phyloP scores from a whole-genome alignment of 1,140 invertebrate genomes.

The Ostrea denselamellosa region DNA sequence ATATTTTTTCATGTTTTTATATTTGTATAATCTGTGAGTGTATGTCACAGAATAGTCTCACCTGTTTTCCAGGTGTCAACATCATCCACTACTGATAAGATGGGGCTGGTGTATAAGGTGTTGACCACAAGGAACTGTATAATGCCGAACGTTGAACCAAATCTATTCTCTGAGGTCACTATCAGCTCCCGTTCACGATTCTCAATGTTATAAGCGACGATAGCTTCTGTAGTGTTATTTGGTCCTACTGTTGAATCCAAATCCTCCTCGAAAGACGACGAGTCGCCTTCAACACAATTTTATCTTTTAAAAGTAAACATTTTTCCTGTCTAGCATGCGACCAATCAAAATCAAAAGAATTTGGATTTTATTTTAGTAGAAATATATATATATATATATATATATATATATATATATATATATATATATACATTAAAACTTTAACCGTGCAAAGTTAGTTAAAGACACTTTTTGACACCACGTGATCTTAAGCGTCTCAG shows the following conservation, averaged over 20 bases:
- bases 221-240: neutral
- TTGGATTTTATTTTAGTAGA: no score
- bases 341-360: no score
- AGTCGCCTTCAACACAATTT: neutral
- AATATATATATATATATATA: no score
- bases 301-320: no score
- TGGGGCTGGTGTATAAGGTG: neutral
- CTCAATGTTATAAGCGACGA: neutral
- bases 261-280: neutral
- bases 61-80: neutral
- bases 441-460: no score
- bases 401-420: no score
- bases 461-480: no score
- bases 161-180: neutral
- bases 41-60: neutral
- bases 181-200: neutral
- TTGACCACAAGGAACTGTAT: neutral
- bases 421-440: no score
- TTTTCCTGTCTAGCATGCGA: no score
- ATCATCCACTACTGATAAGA: constrained; percentile 13
- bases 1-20: no score
- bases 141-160: neutral
- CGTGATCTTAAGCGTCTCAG: no score
- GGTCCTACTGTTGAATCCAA: neutral
- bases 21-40: no score